Conservation (phyloP, 2,888 invertebrate species). For the Pycnomerus fuliginosus region DNA sequence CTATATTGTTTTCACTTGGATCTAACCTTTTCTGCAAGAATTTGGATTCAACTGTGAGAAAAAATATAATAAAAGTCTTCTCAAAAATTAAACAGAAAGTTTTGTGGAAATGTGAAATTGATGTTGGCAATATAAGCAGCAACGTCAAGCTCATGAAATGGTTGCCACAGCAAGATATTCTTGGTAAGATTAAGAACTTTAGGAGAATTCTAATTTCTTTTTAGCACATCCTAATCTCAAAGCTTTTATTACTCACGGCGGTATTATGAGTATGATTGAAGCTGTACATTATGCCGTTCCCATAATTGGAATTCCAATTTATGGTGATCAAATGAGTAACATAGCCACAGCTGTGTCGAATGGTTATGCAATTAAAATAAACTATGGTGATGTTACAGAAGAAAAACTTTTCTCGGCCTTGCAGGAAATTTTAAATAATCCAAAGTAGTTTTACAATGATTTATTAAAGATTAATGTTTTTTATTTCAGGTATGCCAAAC, state of each 20-base stretch:
- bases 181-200: slow-evolving; percentile 11
- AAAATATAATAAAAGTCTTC: slow-evolving; percentile 58
- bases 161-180: slow-evolving; percentile 49
- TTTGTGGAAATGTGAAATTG: too few relatives aligned
- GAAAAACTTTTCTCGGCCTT: slow-evolving; percentile 38
- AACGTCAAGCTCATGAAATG: slow-evolving; percentile 51
- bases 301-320: slow-evolving; percentile 31
- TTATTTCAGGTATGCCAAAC: slow-evolving; percentile 28
- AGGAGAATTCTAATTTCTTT: neutral
- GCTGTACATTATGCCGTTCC: slow-evolving; percentile 32
- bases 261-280: slow-evolving; percentile 32
- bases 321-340: slow-evolving; percentile 33
- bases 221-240: slow-evolving; percentile 33
- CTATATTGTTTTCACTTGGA: slow-evolving; percentile 55
- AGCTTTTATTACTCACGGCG: slow-evolving; percentile 33
- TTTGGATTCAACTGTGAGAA: slow-evolving; percentile 45
- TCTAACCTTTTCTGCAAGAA: slow-evolving; percentile 12
- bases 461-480: neutral
- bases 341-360: slow-evolving; percentile 49
- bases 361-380: slow-evolving; percentile 50
- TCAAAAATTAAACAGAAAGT: too few relatives aligned
- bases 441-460: slow-evolving; percentile 29
- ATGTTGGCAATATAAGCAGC: slow-evolving; percentile 42
- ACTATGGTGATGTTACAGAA: slow-evolving; percentile 46
- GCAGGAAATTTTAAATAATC: slow-evolving; percentile 37